A percentile compares a stretch with the other conserved stretches of the same genome.
phyloP scores from a whole-genome alignment of 2,113 vertebrate species.

The Centropristis striata region DNA sequence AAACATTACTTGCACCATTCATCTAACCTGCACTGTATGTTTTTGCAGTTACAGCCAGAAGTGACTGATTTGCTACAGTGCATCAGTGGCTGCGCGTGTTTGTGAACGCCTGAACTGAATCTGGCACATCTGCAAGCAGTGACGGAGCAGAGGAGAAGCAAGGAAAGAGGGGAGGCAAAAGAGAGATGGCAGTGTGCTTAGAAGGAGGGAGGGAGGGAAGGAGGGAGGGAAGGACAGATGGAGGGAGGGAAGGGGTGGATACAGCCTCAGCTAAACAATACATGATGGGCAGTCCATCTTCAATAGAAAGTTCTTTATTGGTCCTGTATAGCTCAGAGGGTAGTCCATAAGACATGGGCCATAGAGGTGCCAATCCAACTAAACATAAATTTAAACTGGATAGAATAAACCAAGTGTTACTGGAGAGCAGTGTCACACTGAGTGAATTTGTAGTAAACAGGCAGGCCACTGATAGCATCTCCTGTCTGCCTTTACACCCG shows the following conservation, averaged over 20 bases:
- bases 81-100: not conserved
- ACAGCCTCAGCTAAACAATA: conserved; percentile 20
- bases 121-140: conserved; percentile 31
- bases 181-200: not conserved
- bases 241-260: conserved; percentile 14
- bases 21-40: not conserved
- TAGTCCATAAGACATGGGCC: not conserved
- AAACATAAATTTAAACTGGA: not conserved
- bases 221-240: not conserved
- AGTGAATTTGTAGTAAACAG: conserved; percentile 7
- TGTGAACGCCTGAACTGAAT: conserved; percentile 21
- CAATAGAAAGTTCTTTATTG: not conserved
- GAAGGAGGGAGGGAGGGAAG: conserved; percentile 2
- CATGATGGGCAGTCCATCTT: not conserved
- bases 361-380: not conserved
- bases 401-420: not conserved
- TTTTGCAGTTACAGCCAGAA: not conserved
- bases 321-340: conserved; percentile 6
- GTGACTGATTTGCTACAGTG: not conserved
- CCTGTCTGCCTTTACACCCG: not conserved
- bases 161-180: conserved; percentile 15
- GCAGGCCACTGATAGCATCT: not conserved
- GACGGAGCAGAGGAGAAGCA: conserved; percentile 1
- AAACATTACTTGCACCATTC: not conserved
- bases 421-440: not conserved